phyloP scores from a whole-genome alignment of 1,140 invertebrate species.

The Heliothis virescens region DNA sequence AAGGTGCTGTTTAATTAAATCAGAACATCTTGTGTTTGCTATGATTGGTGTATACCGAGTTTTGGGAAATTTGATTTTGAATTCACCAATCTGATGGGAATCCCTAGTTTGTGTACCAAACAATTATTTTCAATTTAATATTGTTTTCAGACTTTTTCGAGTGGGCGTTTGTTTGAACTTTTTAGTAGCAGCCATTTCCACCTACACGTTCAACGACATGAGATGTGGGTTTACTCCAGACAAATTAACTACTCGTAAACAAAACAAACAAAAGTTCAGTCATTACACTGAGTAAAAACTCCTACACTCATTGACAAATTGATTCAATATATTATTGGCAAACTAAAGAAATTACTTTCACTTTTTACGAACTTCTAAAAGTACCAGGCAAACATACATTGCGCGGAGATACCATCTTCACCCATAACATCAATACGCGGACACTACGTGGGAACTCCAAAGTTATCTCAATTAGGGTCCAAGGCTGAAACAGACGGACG shows the following conservation, averaged over 20 bases:
- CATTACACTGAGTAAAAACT: too few relatives aligned
- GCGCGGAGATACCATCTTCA: too few relatives aligned
- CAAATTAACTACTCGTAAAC: too few relatives aligned
- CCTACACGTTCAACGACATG: background rate
- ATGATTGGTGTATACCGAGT: constrained; percentile 23
- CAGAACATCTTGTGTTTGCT: constrained; percentile 45
- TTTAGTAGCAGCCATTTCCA: background rate
- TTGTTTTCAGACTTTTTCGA: background rate
- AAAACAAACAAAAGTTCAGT: too few relatives aligned
- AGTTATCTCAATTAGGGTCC: constrained; percentile 23
- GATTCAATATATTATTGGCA: too few relatives aligned
- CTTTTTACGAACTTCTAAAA: too few relatives aligned
- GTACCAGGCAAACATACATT: too few relatives aligned
- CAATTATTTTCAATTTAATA: background rate
- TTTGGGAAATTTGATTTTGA: constrained; percentile 26
- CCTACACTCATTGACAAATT: too few relatives aligned
- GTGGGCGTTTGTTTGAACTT: background rate
- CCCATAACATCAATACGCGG: background rate
- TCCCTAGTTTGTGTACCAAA: background rate
- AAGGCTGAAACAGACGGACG: constrained; percentile 34
- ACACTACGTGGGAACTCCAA: background rate
- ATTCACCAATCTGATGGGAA: constrained; percentile 20
- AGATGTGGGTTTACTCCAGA: too few relatives aligned
- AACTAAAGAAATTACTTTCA: too few relatives aligned
- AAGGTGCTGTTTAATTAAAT: constrained; percentile 47